Evolutionary conservation across 92 coral and sea anemone genomes (phyloP).

Genomic region (Porites evermanni): DNA sequence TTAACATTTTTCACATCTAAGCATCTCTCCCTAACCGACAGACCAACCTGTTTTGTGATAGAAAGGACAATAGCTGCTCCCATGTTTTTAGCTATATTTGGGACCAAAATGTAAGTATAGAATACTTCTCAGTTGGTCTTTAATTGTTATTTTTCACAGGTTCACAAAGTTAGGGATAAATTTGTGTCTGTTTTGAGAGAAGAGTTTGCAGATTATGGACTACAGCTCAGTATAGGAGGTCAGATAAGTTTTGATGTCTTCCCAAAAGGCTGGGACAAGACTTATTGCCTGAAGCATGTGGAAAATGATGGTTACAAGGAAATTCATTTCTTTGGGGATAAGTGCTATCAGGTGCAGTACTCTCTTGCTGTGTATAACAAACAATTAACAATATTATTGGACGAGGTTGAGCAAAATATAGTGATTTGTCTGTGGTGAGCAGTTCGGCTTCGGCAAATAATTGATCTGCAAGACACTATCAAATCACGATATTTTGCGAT

Average conservation of each 20-base stretch:
- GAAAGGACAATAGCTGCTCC: too few relatives aligned
- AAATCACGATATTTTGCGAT: too few relatives aligned
- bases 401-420: too few relatives aligned
- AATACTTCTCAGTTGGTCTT: background rate
- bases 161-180: slow-evolving; percentile 85
- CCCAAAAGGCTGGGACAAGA: slow-evolving; percentile 98
- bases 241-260: slow-evolving; percentile 98
- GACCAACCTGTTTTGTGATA: too few relatives aligned
- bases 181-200: slow-evolving; percentile 89
- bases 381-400: too few relatives aligned
- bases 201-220: slow-evolving; percentile 84
- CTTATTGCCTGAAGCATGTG: slow-evolving; percentile 92
- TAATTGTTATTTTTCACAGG: slow-evolving; percentile 49
- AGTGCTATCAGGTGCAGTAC: slow-evolving; percentile 83
- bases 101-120: background rate
- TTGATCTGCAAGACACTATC: too few relatives aligned
- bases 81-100: too few relatives aligned
- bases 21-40: too few relatives aligned
- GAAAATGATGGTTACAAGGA: slow-evolving; percentile 81
- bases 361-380: background rate
- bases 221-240: slow-evolving; percentile 94
- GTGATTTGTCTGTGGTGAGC: too few relatives aligned
- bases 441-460: too few relatives aligned
- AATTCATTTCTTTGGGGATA: slow-evolving; percentile 99
- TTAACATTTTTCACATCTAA: too few relatives aligned